Evolutionary conservation across 2,888 invertebrate species (phyloP).

Genomic region (Dasysyrphus albostriatus): DNA sequence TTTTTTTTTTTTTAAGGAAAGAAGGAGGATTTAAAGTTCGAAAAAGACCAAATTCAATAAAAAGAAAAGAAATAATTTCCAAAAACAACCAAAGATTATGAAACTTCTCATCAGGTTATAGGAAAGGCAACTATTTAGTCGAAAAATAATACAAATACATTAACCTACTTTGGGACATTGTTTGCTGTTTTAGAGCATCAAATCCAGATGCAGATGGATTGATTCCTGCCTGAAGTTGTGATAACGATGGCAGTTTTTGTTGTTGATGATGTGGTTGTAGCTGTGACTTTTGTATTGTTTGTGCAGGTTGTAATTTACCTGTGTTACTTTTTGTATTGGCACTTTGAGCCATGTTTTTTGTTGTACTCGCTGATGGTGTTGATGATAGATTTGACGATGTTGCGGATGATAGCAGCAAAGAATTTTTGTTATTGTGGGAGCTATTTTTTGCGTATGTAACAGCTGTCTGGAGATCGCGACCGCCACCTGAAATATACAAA

Average conservation of each 20-base stretch:
- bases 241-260: constrained; percentile 56
- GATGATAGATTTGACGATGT: constrained; percentile 73
- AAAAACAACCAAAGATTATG: constrained; percentile 6
- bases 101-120: not conserved
- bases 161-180: constrained; percentile 66
- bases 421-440: constrained; percentile 77
- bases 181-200: constrained; percentile 69
- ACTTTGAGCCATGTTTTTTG: constrained; percentile 81
- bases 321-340: constrained; percentile 61
- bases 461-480: constrained; percentile 93
- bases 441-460: constrained; percentile 86
- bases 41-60: not conserved
- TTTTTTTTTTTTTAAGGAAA: not conserved
- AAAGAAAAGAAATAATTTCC: constrained; percentile 3
- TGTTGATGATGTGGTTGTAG: constrained; percentile 54
- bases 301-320: constrained; percentile 76
- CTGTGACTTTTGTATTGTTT: constrained; percentile 56
- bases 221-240: constrained; percentile 61
- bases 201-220: constrained; percentile 61
- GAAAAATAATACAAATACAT: not conserved
- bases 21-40: not conserved
- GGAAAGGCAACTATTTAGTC: not conserved
- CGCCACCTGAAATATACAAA: constrained; percentile 87
- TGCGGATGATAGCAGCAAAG: constrained; percentile 76
- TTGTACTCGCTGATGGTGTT: constrained; percentile 74